phyloP scores from a whole-genome alignment of 2,888 invertebrate species.

The Silvanus unidentatus region DNA sequence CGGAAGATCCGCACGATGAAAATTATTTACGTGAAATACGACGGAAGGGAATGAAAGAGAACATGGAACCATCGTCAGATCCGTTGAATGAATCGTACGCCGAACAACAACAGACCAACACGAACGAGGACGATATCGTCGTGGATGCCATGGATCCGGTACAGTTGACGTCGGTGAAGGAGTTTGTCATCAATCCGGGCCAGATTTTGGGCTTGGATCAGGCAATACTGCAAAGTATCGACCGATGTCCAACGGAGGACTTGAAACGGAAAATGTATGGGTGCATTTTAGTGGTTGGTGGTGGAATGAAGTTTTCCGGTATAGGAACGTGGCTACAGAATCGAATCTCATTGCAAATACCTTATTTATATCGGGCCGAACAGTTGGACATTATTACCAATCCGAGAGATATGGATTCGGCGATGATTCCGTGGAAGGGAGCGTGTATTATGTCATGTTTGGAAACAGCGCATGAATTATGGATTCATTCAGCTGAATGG shows the following conservation, averaged over 20 bases:
- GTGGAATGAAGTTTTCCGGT: conserved; percentile 82
- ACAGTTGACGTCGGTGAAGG: conserved; percentile 47
- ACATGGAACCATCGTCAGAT: conserved; percentile 49
- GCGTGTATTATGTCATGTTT: conserved; percentile 89
- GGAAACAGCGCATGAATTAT: conserved; percentile 87
- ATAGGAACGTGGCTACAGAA: conserved; percentile 85
- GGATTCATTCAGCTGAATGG: conserved; percentile 87
- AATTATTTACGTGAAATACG: conserved; percentile 87
- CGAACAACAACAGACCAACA: conserved; percentile 51
- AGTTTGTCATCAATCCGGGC: conserved; percentile 66
- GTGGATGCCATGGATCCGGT: conserved; percentile 57
- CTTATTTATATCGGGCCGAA: conserved; percentile 70
- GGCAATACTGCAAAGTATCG: conserved; percentile 87
- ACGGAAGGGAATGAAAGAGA: conserved; percentile 53
- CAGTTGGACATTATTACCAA: conserved; percentile 84
- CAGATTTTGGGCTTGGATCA: conserved; percentile 85
- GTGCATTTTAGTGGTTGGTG: conserved; percentile 85
- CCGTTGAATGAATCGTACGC: conserved; percentile 47
- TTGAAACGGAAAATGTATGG: conserved; percentile 91
- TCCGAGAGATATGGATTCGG: conserved; percentile 88
- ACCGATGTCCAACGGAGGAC: conserved; percentile 67
- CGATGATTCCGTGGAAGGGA: conserved; percentile 90
- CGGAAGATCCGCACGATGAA: conserved; percentile 91
- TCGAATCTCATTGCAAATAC: conserved; percentile 76
- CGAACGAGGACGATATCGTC: conserved; percentile 65